A percentile compares a stretch with the other conserved stretches of the same genome.
phyloP scores from a whole-genome alignment of 92 coral and sea anemone species.

The Parazoanthus darwini region DNA sequence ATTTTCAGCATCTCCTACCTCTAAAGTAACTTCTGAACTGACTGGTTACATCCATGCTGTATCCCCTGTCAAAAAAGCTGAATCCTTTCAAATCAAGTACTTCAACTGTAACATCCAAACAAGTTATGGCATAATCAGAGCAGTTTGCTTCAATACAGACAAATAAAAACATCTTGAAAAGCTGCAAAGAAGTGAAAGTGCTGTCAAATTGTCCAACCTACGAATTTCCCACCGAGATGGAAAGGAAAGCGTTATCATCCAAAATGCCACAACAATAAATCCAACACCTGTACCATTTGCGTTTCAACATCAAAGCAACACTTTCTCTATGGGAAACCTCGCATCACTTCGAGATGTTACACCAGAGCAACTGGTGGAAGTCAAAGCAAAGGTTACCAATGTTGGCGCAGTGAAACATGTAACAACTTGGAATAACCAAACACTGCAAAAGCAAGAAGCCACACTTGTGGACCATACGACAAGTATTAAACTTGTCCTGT shows the following conservation, averaged over 20 bases:
- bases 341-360: constrained; percentile 56
- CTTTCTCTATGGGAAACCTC: constrained; percentile 40
- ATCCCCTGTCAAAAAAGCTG: constrained; percentile 48
- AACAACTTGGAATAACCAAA: constrained; percentile 36
- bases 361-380: constrained; percentile 53
- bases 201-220: constrained; percentile 42
- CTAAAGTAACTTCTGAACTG: constrained; percentile 3
- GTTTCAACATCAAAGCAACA: constrained; percentile 16
- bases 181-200: constrained; percentile 34
- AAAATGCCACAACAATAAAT: constrained; percentile 27
- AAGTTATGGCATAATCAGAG: constrained; percentile 24
- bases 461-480: constrained; percentile 58
- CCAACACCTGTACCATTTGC: constrained; percentile 16
- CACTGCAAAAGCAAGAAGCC: constrained; percentile 61
- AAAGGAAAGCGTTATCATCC: constrained; percentile 48
- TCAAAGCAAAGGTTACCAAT: constrained; percentile 32
- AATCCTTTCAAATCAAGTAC: constrained; percentile 43
- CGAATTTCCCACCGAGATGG: constrained; percentile 41
- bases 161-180: constrained; percentile 35
- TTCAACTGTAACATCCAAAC: constrained; percentile 55
- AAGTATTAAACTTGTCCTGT: constrained; percentile 54
- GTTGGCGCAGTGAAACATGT: constrained; percentile 45
- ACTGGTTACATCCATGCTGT: constrained; percentile 49
- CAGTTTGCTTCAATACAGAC: constrained; percentile 48
- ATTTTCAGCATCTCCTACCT: constrained; percentile 2